Percentiles rank a stretch among this genome's conserved stretches.
phyloP scores from a whole-genome alignment of 2,888 invertebrate genomes.

The Parnassius glacialis region DNA sequence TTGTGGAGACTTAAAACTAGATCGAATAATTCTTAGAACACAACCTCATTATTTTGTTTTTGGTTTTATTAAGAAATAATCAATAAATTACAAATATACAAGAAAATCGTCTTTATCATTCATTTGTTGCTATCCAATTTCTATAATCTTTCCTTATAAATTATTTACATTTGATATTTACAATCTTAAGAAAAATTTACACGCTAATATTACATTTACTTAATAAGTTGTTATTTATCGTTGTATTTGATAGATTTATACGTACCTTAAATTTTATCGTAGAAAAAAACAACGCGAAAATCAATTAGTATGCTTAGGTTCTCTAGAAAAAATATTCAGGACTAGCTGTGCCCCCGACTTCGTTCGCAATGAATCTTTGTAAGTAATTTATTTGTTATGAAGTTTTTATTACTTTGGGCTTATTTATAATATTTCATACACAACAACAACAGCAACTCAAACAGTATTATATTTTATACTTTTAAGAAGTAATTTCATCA shows the following conservation, averaged over 20 bases:
- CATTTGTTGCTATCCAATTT: background rate
- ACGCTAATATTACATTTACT: background rate
- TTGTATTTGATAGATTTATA: constrained; percentile 3
- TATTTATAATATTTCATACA: too few relatives aligned
- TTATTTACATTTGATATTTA: constrained; percentile 13
- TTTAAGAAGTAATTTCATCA: too few relatives aligned
- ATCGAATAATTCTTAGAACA: constrained; percentile 7
- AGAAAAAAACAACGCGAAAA: background rate
- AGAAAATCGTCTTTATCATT: background rate
- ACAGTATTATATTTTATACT: too few relatives aligned
- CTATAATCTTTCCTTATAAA: background rate
- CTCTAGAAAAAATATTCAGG: background rate
- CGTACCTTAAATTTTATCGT: too few relatives aligned
- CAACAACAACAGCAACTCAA: too few relatives aligned
- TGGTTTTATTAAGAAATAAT: background rate
- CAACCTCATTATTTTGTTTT: constrained; percentile 13
- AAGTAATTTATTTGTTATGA: background rate
- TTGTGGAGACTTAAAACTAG: constrained; percentile 1
- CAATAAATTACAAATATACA: constrained; percentile 1
- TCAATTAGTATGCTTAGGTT: background rate
- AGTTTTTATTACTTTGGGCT: background rate
- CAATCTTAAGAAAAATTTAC: constrained; percentile 2
- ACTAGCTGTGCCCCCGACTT: too few relatives aligned
- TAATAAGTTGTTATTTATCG: constrained; percentile 2
- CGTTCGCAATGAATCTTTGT: background rate